phyloP scores from a whole-genome alignment of 2,113 vertebrate species.

The Hemiprocne comata region DNA sequence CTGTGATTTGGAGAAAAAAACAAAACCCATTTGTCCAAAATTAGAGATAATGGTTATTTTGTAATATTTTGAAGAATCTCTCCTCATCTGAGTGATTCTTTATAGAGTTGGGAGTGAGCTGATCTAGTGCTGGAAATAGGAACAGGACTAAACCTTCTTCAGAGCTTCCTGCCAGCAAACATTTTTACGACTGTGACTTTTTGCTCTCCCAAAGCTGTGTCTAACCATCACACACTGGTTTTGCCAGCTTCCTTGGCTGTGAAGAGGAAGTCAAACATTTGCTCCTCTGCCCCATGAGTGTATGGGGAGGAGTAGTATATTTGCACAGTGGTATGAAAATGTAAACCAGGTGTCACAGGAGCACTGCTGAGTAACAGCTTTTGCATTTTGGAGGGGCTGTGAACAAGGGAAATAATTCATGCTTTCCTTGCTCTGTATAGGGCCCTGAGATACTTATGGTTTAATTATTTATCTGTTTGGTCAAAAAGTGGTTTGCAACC shows the following conservation, averaged over 20 bases:
- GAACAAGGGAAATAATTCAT: rapidly evolving
- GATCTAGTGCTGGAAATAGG: not conserved
- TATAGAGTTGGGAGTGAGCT: rapidly evolving
- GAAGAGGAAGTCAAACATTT: not conserved
- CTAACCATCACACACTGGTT: rapidly evolving
- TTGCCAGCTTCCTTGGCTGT: not conserved
- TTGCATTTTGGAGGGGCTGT: not conserved
- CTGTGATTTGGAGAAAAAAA: not conserved
- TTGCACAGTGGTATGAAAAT: not conserved
- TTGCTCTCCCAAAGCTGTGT: not conserved
- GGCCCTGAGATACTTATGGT: not conserved
- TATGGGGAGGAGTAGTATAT: not conserved
- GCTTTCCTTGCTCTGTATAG: not conserved
- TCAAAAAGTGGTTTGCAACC: not conserved
- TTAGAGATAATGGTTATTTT: not conserved
- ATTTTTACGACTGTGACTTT: not conserved
- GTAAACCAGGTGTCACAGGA: not conserved
- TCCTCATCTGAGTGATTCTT: not conserved
- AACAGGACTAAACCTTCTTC: not conserved
- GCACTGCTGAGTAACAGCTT: not conserved
- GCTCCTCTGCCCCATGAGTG: not conserved
- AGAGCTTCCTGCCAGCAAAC: not conserved
- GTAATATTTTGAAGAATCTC: not conserved
- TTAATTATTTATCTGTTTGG: not conserved
- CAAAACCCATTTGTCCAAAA: rapidly evolving